phyloP scores from a whole-genome alignment of 2,113 vertebrate species.

The Parotia lawesii region DNA sequence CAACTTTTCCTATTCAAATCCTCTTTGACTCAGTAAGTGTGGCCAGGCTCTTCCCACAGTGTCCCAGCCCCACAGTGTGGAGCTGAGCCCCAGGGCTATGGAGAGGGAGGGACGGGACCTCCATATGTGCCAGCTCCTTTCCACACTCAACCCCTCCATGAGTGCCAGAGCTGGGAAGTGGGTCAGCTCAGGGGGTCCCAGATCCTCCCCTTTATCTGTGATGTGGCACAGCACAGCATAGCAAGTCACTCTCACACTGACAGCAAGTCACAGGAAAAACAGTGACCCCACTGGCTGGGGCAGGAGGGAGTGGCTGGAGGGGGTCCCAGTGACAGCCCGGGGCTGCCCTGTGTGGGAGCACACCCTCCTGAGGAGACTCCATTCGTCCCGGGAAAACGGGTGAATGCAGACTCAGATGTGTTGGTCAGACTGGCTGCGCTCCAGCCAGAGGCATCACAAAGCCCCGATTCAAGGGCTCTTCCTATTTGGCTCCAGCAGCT shows the following conservation, averaged over 20 bases:
- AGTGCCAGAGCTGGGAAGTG: not conserved
- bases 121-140: rapidly evolving
- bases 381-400: not conserved
- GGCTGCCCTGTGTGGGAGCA: not conserved
- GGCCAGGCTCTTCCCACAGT: not conserved
- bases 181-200: not conserved
- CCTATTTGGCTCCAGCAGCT: constrained; percentile 47
- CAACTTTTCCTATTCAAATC: not conserved
- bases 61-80: not conserved
- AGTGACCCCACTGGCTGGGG: rapidly evolving
- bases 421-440: constrained; percentile 27
- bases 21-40: not conserved
- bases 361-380: not conserved
- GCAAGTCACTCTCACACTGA: not conserved
- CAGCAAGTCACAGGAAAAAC: not conserved
- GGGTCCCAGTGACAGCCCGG: not conserved
- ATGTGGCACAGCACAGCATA: not conserved
- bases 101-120: not conserved
- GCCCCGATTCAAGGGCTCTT: constrained; percentile 47
- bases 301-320: not conserved
- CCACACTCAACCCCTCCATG: not conserved
- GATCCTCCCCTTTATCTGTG: not conserved
- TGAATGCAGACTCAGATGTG: constrained; percentile 51
- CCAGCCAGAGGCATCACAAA: constrained; percentile 61
- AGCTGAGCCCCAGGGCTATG: not conserved